phyloP scores from a whole-genome alignment of 1,140 invertebrate genomes.

The Drosophila pallidifrons region DNA sequence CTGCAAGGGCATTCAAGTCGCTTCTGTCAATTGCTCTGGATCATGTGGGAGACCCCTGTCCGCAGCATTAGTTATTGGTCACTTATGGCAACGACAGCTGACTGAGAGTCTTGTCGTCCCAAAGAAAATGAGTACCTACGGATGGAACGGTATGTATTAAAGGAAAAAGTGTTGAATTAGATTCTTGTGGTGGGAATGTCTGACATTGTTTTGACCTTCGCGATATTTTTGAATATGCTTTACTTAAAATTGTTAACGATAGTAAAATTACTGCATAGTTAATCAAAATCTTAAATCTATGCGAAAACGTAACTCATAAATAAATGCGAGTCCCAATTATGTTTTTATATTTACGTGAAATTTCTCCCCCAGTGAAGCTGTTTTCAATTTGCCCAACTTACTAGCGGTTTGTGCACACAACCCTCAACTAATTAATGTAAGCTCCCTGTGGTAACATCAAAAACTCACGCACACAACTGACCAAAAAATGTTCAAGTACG shows the following conservation, averaged over 20 bases:
- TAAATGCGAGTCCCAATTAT: neutral
- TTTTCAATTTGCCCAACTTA: slow-evolving; percentile 5
- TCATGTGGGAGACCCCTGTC: neutral
- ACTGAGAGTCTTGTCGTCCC: slow-evolving; percentile 29
- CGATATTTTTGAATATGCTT: neutral
- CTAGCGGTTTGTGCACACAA: neutral
- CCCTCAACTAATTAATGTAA: slow-evolving; percentile 70
- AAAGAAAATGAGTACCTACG: slow-evolving; percentile 21
- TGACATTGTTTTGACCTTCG: slow-evolving; percentile 29
- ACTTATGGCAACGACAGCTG: slow-evolving; percentile 51
- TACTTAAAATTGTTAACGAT: too few relatives aligned
- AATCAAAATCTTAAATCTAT: too few relatives aligned
- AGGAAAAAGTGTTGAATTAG: neutral
- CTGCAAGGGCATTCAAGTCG: slow-evolving; percentile 29
- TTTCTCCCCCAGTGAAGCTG: neutral
- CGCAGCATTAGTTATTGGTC: slow-evolving; percentile 19
- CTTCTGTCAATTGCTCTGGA: slow-evolving; percentile 18
- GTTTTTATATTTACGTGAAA: too few relatives aligned
- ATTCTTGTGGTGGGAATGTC: neutral
- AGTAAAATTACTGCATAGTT: too few relatives aligned
- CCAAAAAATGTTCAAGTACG: slow-evolving; percentile 9
- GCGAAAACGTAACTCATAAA: neutral
- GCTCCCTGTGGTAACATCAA: slow-evolving; percentile 40
- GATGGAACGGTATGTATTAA: neutral
- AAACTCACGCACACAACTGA: slow-evolving; percentile 9